These are phyloP conservation scores for Rhea americana DNA, from an alignment of 2,113 vertebrate genomes.

Conservation along the genomic window DNA sequence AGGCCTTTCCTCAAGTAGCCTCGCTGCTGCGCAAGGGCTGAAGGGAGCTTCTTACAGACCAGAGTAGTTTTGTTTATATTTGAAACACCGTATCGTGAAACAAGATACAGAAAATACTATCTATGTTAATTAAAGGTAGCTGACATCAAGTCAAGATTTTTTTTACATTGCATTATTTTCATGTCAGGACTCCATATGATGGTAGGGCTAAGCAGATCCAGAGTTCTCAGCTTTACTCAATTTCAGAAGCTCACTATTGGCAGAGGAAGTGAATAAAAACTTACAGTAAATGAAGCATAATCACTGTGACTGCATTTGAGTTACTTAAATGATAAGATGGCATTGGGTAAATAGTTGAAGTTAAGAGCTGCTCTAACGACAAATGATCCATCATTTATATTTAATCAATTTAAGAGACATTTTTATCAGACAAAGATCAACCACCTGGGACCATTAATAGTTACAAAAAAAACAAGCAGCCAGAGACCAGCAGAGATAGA, in stretches of 20 bases:
- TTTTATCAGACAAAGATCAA: conserved; percentile 52
- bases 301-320: not conserved
- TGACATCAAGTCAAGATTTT: not conserved
- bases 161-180: not conserved
- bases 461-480: conserved; percentile 32
- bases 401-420: conserved; percentile 1
- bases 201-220: conserved; percentile 17
- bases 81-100: conserved; percentile 41
- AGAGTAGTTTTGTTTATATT: conserved; percentile 10
- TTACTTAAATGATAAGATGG: conserved; percentile 17
- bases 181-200: not conserved
- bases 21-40: conserved; percentile 10
- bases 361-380: not conserved
- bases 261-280: not conserved
- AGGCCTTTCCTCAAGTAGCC: not conserved
- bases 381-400: not conserved
- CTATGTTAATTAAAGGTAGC: conserved; percentile 40
- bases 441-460: conserved; percentile 41
- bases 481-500: conserved; percentile 31
- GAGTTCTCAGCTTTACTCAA: not conserved
- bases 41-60: conserved; percentile 3
- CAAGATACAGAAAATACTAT: conserved; percentile 30
- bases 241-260: conserved; percentile 29
- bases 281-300: conserved; percentile 25
- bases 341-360: not conserved